A percentile compares a stretch with the other conserved stretches of the same genome.
These are phyloP conservation scores for Hydrotaea diabolus DNA, from an alignment of 2,888 invertebrate species.

Conservation along the genomic window DNA sequence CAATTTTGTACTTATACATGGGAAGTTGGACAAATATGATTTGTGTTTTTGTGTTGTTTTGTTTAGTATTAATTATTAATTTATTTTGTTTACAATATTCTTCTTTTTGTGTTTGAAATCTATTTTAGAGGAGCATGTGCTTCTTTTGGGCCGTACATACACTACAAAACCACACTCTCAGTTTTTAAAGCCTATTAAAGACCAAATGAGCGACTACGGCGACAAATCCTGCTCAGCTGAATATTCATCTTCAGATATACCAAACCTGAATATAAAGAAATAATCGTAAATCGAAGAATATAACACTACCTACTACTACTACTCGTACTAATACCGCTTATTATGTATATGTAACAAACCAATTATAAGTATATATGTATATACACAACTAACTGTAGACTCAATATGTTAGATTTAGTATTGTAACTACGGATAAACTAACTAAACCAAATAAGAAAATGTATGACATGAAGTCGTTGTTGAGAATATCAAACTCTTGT, in stretches of 20 bases:
- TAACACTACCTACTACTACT: too few relatives aligned
- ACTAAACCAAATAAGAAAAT: constrained; percentile 31
- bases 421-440: constrained; percentile 21
- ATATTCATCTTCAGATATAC: constrained; percentile 63
- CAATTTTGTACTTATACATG: constrained; percentile 34
- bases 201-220: constrained; percentile 54
- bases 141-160: constrained; percentile 81
- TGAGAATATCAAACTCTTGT: background rate
- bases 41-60: constrained; percentile 39
- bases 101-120: constrained; percentile 73
- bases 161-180: constrained; percentile 72
- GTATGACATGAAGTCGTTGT: constrained; percentile 27
- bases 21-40: constrained; percentile 15
- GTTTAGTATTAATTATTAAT: constrained; percentile 8
- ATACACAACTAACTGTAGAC: background rate
- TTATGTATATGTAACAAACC: constrained; percentile 11
- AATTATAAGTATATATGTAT: constrained; percentile 21
- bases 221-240: constrained; percentile 64
- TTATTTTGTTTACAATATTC: constrained; percentile 68
- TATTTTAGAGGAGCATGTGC: constrained; percentile 82
- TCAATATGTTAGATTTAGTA: constrained; percentile 22
- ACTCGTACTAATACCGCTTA: too few relatives aligned
- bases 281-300: constrained; percentile 35
- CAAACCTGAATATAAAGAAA: constrained; percentile 65
- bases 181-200: constrained; percentile 67